Percentiles rank a stretch among this genome's conserved stretches.
These are phyloP conservation scores for Polia nebulosa DNA, from an alignment of 2,888 invertebrate genomes.

Conservation along the genomic window DNA sequence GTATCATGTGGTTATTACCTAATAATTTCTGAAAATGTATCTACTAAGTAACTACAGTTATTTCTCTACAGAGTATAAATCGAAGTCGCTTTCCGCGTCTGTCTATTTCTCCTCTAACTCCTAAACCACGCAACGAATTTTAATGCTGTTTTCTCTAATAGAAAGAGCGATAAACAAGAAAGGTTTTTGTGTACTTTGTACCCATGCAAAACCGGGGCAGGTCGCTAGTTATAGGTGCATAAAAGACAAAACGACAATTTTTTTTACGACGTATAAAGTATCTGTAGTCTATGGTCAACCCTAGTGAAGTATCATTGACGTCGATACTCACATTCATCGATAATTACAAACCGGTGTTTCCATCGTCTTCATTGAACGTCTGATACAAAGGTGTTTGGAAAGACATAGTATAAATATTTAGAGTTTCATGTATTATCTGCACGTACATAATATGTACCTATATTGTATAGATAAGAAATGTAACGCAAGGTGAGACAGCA, in stretches of 20 bases:
- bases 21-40: too few species aligned
- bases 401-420: constrained; percentile 59
- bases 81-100: too few species aligned
- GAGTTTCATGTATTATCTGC: constrained; percentile 56
- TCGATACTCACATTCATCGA: constrained; percentile 41
- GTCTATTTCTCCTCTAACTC: too few species aligned
- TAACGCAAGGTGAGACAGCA: constrained; percentile 53
- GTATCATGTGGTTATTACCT: too few species aligned
- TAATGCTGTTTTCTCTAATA: too few species aligned
- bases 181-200: too few species aligned
- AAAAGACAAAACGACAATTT: background rate
- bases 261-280: background rate
- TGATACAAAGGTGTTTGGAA: constrained; percentile 57
- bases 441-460: constrained; percentile 41
- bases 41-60: too few species aligned
- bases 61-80: too few species aligned
- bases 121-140: too few species aligned
- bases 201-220: too few species aligned
- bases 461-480: constrained; percentile 52
- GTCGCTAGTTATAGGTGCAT: too few species aligned
- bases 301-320: constrained; percentile 33
- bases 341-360: constrained; percentile 43
- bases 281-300: constrained; percentile 23
- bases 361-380: constrained; percentile 37
- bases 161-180: too few species aligned